These are phyloP conservation scores for Agrenia bidenticulata DNA, from an alignment of 2,888 invertebrate genomes.

Conservation along the genomic window DNA sequence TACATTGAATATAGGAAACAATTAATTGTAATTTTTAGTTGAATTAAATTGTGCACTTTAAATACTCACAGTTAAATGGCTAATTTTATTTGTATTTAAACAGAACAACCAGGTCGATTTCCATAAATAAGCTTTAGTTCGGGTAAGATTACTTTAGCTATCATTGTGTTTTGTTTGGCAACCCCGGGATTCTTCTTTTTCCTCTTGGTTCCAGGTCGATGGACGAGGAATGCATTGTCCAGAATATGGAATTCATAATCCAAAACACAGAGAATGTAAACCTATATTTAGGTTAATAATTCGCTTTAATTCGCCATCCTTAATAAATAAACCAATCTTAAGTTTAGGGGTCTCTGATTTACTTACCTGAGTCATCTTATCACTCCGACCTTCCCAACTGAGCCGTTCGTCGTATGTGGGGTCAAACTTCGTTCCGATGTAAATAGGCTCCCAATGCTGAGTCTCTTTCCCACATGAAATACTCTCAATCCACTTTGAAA, in stretches of 20 bases:
- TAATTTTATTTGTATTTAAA: constrained; percentile 1
- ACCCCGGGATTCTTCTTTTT: constrained; percentile 75
- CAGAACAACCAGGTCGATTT: constrained; percentile 59
- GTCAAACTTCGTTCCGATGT: constrained; percentile 83
- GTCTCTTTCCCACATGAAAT: constrained; percentile 83
- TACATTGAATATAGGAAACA: no score
- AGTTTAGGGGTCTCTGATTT: no score
- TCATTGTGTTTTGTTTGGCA: constrained; percentile 72
- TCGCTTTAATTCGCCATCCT: no score
- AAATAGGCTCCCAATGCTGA: constrained; percentile 91
- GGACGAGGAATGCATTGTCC: constrained; percentile 89
- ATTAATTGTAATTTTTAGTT: no score
- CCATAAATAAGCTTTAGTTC: constrained; percentile 84
- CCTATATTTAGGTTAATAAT: no score
- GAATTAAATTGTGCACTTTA: no score
- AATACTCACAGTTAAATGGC: no score
- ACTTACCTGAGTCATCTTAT: constrained; percentile 96
- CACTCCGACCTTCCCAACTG: constrained; percentile 92
- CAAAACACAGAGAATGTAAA: constrained; percentile 83
- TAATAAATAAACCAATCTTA: no score
- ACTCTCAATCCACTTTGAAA: constrained; percentile 63
- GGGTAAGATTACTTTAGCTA: constrained; percentile 77
- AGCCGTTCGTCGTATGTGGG: constrained; percentile 87
- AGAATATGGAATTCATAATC: constrained; percentile 90
- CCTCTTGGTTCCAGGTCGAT: constrained; percentile 87